Evolutionary conservation across 2,797 vertebrate genomes (phyloP).

Genomic region (Sebastes kiyomatsui): DNA sequence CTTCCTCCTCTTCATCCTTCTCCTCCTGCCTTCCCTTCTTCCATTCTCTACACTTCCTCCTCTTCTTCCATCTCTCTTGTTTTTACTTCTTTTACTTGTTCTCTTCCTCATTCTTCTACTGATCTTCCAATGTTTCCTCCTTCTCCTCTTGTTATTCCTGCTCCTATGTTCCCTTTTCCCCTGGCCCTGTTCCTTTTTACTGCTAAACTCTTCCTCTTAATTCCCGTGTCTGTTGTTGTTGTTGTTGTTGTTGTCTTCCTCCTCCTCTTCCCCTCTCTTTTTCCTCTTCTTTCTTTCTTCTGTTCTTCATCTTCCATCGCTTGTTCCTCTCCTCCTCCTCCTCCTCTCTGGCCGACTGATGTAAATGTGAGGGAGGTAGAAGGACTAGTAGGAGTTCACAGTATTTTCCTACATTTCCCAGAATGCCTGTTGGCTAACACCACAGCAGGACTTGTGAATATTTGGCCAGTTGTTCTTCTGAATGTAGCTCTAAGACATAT

Average conservation of each 20-base stretch:
- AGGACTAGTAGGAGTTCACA: background rate
- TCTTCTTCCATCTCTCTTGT: background rate
- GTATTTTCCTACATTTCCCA: slow-evolving; percentile 7
- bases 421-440: background rate
- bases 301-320: background rate
- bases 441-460: background rate
- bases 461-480: background rate
- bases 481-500: background rate
- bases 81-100: background rate
- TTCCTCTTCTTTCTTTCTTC: background rate
- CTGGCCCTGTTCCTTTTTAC: background rate
- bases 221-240: background rate
- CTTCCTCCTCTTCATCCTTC: background rate
- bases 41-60: too few relatives aligned
- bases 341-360: background rate
- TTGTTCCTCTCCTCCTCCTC: background rate
- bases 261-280: background rate
- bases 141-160: background rate
- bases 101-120: background rate
- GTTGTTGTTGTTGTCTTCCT: too few relatives aligned
- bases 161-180: background rate
- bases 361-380: background rate
- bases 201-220: background rate
- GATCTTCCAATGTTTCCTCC: background rate
- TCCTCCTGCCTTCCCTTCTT: too few relatives aligned